Percentiles rank a stretch among this genome's conserved stretches.
phyloP scores from a whole-genome alignment of 2,113 vertebrate genomes.

The Lampris megalopsis region DNA sequence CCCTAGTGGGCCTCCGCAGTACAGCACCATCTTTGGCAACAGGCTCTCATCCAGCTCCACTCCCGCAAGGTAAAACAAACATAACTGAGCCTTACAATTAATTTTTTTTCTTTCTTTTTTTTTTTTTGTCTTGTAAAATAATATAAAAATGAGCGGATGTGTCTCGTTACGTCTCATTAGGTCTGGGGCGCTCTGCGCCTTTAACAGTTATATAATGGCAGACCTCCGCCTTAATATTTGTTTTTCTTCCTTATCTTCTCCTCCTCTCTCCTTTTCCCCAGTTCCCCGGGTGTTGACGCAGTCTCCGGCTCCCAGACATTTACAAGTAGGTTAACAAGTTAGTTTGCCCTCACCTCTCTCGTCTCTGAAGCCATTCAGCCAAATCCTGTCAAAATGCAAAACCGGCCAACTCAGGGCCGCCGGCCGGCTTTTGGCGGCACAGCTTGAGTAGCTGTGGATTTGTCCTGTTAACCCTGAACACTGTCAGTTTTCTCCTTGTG shows the following conservation, averaged over 20 bases:
- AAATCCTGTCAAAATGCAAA: conserved; percentile 46
- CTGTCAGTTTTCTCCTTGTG: conserved; percentile 48
- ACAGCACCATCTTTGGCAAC: conserved; percentile 82
- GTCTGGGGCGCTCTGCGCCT: neutral
- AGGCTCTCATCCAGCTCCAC: conserved; percentile 81
- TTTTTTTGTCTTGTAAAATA: no score
- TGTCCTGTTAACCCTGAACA: conserved; percentile 43
- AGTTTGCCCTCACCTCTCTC: neutral
- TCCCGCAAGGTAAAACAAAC: conserved; percentile 78
- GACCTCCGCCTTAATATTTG: neutral
- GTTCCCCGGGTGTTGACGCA: conserved; percentile 80
- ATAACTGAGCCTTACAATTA: neutral
- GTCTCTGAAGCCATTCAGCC: neutral
- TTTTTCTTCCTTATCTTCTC: neutral
- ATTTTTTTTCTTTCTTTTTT: no score
- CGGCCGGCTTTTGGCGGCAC: neutral
- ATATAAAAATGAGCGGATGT: no score
- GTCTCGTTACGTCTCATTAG: no score
- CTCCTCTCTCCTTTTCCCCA: conserved; percentile 32
- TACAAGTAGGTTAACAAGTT: conserved; percentile 72
- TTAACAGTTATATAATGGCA: neutral
- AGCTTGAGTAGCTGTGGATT: conserved; percentile 63
- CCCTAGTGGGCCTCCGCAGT: conserved; percentile 80
- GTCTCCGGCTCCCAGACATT: conserved; percentile 77
- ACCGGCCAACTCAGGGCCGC: conserved; percentile 31